Base-by-base conservation (phyloP, 1,140 invertebrate species). In the Ips typographus region DNA sequence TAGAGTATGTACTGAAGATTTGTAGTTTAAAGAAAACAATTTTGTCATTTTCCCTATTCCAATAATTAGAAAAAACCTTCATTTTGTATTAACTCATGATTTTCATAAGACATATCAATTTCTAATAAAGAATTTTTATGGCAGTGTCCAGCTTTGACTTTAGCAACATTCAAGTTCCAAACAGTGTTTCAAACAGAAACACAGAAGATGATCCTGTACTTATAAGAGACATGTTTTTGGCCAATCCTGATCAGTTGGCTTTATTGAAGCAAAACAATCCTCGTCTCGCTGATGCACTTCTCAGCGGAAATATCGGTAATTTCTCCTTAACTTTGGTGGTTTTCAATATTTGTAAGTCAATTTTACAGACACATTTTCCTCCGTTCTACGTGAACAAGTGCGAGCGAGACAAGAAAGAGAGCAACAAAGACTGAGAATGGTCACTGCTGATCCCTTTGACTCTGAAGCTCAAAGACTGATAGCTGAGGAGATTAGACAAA, bases 381-480 rank as follows among this genome's bases (percentile, higher is more conserved):
- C 85, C 57, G 91, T 96, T 40, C 85, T 98, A 5, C 84, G 84
- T 68, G 91, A 95, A 79, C 92, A 96, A 82, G 88, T 94, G 71
- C 83, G 88, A 71, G 88, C 89, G 38, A 84, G 90, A 60, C 88
- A 90, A 73, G 90, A 94, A 75, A 82, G 91, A 38, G 91, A 98
- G 74, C 85, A 89, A 76, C 93, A 95, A 78, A 85, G 93, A 74
- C 83, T 94, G 36, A 87, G 90, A 77, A 92, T 99, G 87, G 87
- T 98, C 81, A 91, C 89, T 74, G 94, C 95, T 1, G 92, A 98
- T 86, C 95, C 95, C 1, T 98, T 98, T 82, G 95, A 98, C 82
- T 89, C 93, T 1, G 95, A 97, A 81, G 93, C 94, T 0, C 96
- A 99, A 80, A 85, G 90, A 73, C 84, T 97, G 65, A 99, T 99